These are phyloP conservation scores for Luscinia megarhynchos DNA, from an alignment of 2,797 vertebrate species.

Conservation along the genomic window DNA sequence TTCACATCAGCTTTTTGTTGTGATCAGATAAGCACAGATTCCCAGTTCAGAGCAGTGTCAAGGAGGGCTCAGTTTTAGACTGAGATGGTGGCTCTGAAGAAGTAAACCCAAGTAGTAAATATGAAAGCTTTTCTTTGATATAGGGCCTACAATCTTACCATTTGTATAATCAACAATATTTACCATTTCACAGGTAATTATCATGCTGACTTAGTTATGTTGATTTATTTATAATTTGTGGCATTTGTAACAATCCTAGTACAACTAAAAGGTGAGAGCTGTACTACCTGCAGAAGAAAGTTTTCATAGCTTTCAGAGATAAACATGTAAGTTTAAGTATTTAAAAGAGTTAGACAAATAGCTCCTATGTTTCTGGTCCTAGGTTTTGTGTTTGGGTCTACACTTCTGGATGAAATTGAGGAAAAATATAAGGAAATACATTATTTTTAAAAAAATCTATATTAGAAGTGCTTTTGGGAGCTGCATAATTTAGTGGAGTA, in stretches of 20 bases:
- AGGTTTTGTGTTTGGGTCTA: background rate
- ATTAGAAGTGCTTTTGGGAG: background rate
- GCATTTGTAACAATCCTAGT: background rate
- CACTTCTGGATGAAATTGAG: background rate
- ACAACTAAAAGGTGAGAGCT: background rate
- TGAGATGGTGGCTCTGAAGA: background rate
- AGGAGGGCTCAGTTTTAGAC: background rate
- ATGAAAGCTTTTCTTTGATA: background rate
- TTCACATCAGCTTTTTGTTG: background rate
- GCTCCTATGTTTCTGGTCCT: background rate
- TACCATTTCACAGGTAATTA: background rate
- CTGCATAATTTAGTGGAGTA: background rate
- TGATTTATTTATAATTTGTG: background rate
- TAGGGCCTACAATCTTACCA: background rate
- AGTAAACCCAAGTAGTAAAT: background rate
- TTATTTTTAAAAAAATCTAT: background rate
- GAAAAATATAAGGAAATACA: background rate
- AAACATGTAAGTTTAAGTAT: background rate
- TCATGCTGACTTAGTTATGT: background rate
- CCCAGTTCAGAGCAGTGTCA: background rate
- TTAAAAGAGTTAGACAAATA: background rate
- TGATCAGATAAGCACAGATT: background rate
- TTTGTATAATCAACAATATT: background rate
- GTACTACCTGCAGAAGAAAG: background rate
- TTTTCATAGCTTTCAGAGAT: background rate